Conservation (phyloP, 2,113 vertebrate species). For the Sinocyclocheilus anophthalmus region DNA sequence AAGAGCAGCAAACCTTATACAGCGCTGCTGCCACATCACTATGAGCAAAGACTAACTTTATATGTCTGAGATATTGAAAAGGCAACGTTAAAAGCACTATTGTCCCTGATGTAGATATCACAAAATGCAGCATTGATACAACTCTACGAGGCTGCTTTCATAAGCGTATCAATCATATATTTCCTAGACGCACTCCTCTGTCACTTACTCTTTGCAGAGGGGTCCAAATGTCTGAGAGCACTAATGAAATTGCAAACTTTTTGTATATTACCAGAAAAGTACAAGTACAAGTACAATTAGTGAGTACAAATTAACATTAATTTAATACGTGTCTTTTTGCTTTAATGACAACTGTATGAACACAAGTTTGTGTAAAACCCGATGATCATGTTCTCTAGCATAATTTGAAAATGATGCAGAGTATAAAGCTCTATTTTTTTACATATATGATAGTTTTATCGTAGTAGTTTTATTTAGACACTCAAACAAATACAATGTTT, state of each 20-base stretch:
- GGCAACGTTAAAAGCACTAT: constrained; percentile 50
- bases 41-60: constrained; percentile 54
- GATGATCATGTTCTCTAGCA: too few relatives aligned
- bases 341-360: not conserved
- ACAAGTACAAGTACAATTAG: too few relatives aligned
- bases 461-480: too few relatives aligned
- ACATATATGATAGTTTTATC: too few relatives aligned
- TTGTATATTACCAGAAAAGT: not conserved
- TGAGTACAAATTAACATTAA: not conserved
- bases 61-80: constrained; percentile 49
- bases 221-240: not conserved
- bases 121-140: constrained; percentile 31
- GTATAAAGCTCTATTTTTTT: too few relatives aligned
- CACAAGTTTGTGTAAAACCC: not conserved
- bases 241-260: not conserved
- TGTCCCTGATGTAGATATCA: constrained; percentile 45
- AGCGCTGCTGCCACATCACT: constrained; percentile 46
- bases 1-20: constrained; percentile 68
- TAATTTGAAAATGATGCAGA: too few relatives aligned
- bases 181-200: not conserved
- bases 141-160: constrained; percentile 35
- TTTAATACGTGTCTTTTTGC: not conserved
- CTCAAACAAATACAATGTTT: too few relatives aligned
- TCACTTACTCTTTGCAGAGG: not conserved
- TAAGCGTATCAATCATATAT: constrained; percentile 33